These are phyloP conservation scores for Druon quercuslanigerum DNA, from an alignment of 1,140 invertebrate genomes.

Conservation along the genomic window DNA sequence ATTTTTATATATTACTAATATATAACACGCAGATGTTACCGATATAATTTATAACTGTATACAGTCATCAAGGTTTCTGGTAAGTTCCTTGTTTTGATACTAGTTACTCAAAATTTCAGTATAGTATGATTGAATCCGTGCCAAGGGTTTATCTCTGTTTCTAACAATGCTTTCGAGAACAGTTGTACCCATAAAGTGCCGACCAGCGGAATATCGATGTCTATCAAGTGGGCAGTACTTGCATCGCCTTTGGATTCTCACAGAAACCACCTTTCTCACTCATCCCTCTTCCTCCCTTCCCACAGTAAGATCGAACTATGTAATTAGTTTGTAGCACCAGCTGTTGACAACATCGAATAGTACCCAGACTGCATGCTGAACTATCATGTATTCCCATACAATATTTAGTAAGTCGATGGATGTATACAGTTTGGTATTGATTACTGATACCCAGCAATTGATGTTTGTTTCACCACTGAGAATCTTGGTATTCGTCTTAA, in stretches of 20 bases:
- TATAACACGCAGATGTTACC: neutral
- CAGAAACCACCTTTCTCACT: neutral
- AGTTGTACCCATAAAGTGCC: neutral
- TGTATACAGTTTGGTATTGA: neutral
- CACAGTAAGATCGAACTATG: slow-evolving; percentile 7
- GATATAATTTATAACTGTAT: neutral
- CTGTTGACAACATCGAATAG: neutral
- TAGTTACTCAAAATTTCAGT: slow-evolving; percentile 2
- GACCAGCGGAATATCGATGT: neutral
- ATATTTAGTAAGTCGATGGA: neutral
- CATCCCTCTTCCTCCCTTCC: too few relatives aligned
- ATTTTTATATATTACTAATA: too few relatives aligned
- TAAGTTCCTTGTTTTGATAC: neutral
- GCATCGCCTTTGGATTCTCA: slow-evolving; percentile 5
- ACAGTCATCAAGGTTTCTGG: neutral
- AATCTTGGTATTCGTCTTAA: neutral
- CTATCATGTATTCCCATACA: neutral
- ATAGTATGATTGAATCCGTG: neutral
- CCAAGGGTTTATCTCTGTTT: neutral
- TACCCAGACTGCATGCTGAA: neutral
- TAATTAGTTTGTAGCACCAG: neutral
- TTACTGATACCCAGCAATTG: neutral
- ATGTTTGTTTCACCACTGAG: neutral
- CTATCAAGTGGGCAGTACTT: slow-evolving; percentile 16
- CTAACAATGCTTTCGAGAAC: slow-evolving; percentile 19